Evolutionary conservation across 2,888 invertebrate species (phyloP).

Genomic region (Laspeyria flexula): DNA sequence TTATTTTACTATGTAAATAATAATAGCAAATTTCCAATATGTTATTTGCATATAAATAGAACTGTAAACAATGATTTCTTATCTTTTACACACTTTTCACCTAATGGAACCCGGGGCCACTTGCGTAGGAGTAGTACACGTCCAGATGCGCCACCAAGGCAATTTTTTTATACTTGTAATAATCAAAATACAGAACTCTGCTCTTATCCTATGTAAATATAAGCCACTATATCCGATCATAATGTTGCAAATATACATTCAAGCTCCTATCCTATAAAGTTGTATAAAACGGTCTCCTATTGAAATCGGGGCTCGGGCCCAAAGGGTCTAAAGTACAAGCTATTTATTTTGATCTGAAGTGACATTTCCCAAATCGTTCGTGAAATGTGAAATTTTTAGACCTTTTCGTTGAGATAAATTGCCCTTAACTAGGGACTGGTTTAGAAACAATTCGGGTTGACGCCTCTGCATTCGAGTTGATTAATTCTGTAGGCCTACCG

Average conservation of each 20-base stretch:
- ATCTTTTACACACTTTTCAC: too few species aligned
- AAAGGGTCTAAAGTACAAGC: conserved; percentile 49
- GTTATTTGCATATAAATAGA: too few species aligned
- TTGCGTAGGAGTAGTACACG: too few species aligned
- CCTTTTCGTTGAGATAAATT: conserved; percentile 27
- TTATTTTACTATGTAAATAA: too few species aligned
- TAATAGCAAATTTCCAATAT: too few species aligned
- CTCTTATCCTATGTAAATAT: conserved; percentile 15
- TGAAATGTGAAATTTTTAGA: conserved; percentile 44
- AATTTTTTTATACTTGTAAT: too few species aligned
- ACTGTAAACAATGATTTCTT: too few species aligned
- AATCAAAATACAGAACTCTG: background rate
- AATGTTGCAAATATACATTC: conserved; percentile 15
- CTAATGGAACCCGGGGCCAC: too few species aligned
- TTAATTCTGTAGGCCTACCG: conserved; percentile 9
- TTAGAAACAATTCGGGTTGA: conserved; percentile 16
- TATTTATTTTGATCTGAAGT: conserved; percentile 64
- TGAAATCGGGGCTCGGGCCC: conserved; percentile 65
- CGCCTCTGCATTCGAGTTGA: conserved; percentile 21
- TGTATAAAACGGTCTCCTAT: conserved; percentile 55
- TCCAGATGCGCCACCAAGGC: too few species aligned
- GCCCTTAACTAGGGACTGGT: conserved; percentile 11
- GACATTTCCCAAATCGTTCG: conserved; percentile 51
- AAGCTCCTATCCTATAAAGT: conserved; percentile 29
- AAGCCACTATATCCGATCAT: conserved; percentile 11